Base-by-base conservation (phyloP, 2,888 invertebrate genomes). In the Drosophila quinaria region DNA sequence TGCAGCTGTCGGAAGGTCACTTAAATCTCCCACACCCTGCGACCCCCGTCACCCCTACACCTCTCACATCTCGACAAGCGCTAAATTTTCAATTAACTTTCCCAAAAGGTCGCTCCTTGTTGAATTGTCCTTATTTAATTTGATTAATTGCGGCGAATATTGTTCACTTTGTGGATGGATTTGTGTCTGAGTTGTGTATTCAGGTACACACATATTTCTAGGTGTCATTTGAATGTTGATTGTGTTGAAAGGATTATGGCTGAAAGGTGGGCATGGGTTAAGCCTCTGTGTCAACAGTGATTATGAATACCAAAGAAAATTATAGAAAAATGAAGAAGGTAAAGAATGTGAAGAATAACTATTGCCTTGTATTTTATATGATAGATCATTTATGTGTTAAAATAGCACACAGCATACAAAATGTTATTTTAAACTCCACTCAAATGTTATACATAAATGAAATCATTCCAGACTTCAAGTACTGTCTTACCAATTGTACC, bases 61-160 rank as follows among this genome's bases (percentile, higher is more conserved):
- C 80, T 25, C 52, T 35, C 31, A 52, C 39, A 72, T 56, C 59
- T 58, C 25, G 59, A 51, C 65, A 59, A 80, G 80, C 89, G 64
- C 83, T 76, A 76, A 67, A 86, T 67, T 81, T 88, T 74, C 83
- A 82, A 90, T 88, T 84, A 84, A 84, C 89, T 90, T 81, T 70
- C 10, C 29, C 61, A 56, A 69, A 73, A 88, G 88, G 90, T 70
- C 42, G 33, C 52, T 42, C 66, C 44, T 46, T 35, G 62, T 50
- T 33, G 63, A 62, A 69, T 71, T 71, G 72, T 56, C 68, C 88
- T 84, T 63, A 71, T 86, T 80, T 90, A 78, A 90, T 89, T 89
- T 89, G 85, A 89, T 89, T 91, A 89, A 89, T 89, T 90, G 75
- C 70, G 78, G 69, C 70, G 64, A 73, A 74, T 84, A 74, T 74